These are phyloP conservation scores for Fragariocoptes setiger DNA, from an alignment of 1,140 invertebrate genomes.

Conservation along the genomic window DNA sequence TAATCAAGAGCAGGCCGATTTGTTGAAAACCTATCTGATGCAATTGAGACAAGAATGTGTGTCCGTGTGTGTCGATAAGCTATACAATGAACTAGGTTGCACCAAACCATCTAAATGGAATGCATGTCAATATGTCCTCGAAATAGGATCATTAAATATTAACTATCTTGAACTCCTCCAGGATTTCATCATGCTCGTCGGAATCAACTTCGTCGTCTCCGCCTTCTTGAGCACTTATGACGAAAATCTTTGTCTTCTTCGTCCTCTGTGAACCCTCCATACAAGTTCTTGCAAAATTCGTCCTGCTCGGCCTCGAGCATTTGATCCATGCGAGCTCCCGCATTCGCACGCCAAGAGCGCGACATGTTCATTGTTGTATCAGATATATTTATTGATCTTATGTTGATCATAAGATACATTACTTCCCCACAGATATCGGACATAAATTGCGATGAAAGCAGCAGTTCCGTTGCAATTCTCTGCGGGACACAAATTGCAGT, in stretches of 20 bases:
- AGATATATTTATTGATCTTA: no score
- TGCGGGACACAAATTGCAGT: no score
- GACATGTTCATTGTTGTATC: conserved; percentile 15
- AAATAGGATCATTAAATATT: no score
- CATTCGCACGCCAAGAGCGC: conserved; percentile 53
- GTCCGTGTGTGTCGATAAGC: conserved; percentile 53
- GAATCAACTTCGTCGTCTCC: not conserved
- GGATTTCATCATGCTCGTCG: not conserved
- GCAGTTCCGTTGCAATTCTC: no score
- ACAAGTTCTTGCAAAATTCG: not conserved
- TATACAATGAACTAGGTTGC: conserved; percentile 56
- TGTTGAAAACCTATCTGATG: conserved; percentile 64
- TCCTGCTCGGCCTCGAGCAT: not conserved
- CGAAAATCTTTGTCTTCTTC: conserved; percentile 16
- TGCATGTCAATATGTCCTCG: no score
- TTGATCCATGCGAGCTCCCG: conserved; percentile 26
- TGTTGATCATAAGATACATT: no score
- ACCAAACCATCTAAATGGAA: conserved; percentile 65
- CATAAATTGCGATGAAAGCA: no score
- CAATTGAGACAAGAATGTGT: conserved; percentile 87
- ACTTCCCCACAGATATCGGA: no score
- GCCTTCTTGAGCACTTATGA: not conserved
- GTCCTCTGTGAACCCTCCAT: not conserved
- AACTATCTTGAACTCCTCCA: not conserved
- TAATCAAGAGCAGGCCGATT: conserved; percentile 45